Base-by-base conservation (phyloP, 1,140 invertebrate species). In the Drosophila tani region DNA sequence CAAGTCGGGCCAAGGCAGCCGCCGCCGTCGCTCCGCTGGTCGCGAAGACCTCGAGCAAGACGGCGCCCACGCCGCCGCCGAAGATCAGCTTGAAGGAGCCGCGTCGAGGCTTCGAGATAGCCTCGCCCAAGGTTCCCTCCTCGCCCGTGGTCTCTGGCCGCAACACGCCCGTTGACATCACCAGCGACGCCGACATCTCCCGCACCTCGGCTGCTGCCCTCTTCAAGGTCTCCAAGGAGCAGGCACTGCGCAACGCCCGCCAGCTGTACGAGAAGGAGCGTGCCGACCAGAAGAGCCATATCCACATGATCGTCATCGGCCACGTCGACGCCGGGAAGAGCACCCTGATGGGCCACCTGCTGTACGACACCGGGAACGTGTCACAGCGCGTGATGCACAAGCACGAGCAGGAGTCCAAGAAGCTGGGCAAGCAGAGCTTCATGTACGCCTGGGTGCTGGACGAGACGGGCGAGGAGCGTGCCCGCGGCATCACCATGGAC, bases 281-380 rank as follows among this genome's bases (percentile, higher is more conserved):
- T 73, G 95, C 94, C 2, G 93, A 94, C 17, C 95, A 95, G 14
- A 99, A 99, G 85, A 96, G 97, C 53, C 96, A 98, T 80, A 94
- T 99, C 47, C 98, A 99, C 92, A 95, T 99, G 92, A 97, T 99
- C 76, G 98, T 99, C 1, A 98, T 99, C 84, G 99, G 99, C 47
- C 99, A 99, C 94, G 99, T 99, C 5, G 99, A 99, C 95, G 99
- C 99, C 69, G 99, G 99, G 0, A 99, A 99, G 94, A 99, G 98
- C 90, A 99, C 99, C 0, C 47, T 99, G 17, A 98, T 99, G 96
- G 99, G 99, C 0, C 97, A 99, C 92, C 93, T 99, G 14, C 93
- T 99, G 0, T 99, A 96, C 91, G 95, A 97, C 76, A 93, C 99
- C 19, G 98, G 98, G 17, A 96, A 97, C 93, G 97, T 99, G 2